phyloP scores from a whole-genome alignment of 2,113 vertebrate species.

The Cercopithecus mona region DNA sequence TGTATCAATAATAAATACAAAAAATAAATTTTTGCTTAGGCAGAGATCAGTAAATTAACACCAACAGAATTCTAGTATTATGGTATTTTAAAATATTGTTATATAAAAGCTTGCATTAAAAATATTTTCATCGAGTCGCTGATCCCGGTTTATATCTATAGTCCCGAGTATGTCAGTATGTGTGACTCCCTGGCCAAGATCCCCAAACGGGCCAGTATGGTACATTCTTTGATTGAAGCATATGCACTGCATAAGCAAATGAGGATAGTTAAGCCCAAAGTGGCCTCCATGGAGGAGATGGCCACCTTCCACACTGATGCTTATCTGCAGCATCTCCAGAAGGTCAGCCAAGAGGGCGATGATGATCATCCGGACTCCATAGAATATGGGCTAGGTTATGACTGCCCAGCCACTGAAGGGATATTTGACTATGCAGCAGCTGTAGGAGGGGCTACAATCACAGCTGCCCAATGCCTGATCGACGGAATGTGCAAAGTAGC shows the following conservation, averaged over 20 bases:
- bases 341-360: conserved; percentile 96
- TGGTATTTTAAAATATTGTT: not conserved
- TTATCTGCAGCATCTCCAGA: conserved; percentile 97
- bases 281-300: conserved; percentile 96
- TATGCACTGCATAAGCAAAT: too few species aligned
- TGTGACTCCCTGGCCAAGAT: too few species aligned
- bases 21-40: not conserved
- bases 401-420: conserved; percentile 95
- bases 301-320: conserved; percentile 96
- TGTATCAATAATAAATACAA: not conserved
- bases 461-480: conserved; percentile 93
- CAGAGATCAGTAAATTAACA: not conserved
- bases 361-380: conserved; percentile 95
- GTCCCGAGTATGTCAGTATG: too few species aligned
- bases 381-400: conserved; percentile 97
- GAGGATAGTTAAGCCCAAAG: conserved; percentile 92
- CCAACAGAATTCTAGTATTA: not conserved
- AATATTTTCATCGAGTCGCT: too few species aligned
- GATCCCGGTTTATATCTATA: too few species aligned
- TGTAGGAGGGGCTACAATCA: conserved; percentile 95
- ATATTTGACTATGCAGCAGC: conserved; percentile 97
- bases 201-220: too few species aligned
- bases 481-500: conserved; percentile 93
- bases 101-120: not conserved
- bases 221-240: too few species aligned